phyloP scores from a whole-genome alignment of 2,113 vertebrate genomes.

The Lampris incognitus region DNA sequence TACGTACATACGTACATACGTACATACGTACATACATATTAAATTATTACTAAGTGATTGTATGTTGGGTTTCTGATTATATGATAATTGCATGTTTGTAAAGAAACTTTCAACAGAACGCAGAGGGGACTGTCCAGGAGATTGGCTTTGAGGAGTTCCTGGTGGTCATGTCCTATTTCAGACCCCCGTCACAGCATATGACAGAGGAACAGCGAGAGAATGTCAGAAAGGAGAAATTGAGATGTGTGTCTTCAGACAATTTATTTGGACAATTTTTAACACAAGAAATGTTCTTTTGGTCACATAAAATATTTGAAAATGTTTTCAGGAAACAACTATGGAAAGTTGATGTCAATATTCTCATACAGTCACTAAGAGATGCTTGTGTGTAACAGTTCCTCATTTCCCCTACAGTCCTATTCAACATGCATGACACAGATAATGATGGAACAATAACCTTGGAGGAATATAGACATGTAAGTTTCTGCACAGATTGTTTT shows the following conservation, averaged over 20 bases:
- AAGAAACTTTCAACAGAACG: constrained; percentile 88
- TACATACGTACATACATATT: background rate
- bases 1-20: no score
- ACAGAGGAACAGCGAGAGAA: constrained; percentile 87
- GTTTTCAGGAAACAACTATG: background rate
- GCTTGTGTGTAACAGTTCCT: background rate
- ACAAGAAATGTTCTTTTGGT: background rate
- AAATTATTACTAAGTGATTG: background rate
- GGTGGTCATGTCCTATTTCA: constrained; percentile 94
- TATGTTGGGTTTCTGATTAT: background rate
- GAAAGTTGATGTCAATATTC: no score
- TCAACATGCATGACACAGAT: constrained; percentile 98
- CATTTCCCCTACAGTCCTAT: constrained; percentile 86
- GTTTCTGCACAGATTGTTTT: background rate
- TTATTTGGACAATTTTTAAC: background rate
- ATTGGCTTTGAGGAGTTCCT: constrained; percentile 95
- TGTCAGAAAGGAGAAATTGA: constrained; percentile 89
- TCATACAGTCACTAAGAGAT: background rate
- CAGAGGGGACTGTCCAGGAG: constrained; percentile 83
- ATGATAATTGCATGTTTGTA: background rate
- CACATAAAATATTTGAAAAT: background rate
- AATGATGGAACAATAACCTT: constrained; percentile 94
- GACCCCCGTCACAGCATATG: constrained; percentile 85
- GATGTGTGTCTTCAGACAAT: constrained; percentile 82
- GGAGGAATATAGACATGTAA: constrained; percentile 96